Evolutionary conservation across 1,140 invertebrate species (phyloP), one percentile per base, ranked within the genome.

Genomic region (Drosophila yakuba): DNA sequence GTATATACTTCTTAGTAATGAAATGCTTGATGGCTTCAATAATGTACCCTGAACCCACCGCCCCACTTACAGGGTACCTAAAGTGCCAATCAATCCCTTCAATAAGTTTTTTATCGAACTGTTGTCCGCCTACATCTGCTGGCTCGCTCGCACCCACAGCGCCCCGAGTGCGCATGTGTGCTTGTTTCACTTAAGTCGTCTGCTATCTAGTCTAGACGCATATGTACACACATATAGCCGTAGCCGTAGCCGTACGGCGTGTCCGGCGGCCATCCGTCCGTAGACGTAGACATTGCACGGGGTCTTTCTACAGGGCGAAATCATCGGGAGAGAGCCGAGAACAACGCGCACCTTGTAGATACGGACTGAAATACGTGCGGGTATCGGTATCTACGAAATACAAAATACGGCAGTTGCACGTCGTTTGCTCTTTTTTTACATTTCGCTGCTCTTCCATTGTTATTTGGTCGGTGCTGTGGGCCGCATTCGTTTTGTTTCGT

Each of bases 171-270:
- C 82, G 75, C 83, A 86, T 86, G 69, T 86, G 71, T 88, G 83
- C 64, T 88, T 78, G 79, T 86, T 83, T 89, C 79, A 82, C 84
- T 88, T 89, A 89, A 89, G 80, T 90, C 76, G 85, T 90, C 85
- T 90, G 80, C 86, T 90, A 83, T 90, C 80, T 86, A 71, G 86
- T 90, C 85, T 90, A 85, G 85, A 83, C 85, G 69, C 67, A 74
- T 38, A 44, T 50, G 8, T 52, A 47, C 54, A 47, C 20, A 57
- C 52, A 55, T 77, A 35, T 66, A 39, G 32, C 32, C 7, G 32
- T 32, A 32, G 32, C 39, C 43, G 23, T 55, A 36, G 12, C 52
- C 52, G 17, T 44, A 44, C 7, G 41, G 8, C 43, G 14, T 14
- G 36, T 38, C 36, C 36, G 36, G 4, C 8, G 41, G 10, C 2